Evolutionary conservation across 2,113 vertebrate genomes (phyloP), one percentile per base, ranked within the genome.

Genomic region (Aphyosemion australe): DNA sequence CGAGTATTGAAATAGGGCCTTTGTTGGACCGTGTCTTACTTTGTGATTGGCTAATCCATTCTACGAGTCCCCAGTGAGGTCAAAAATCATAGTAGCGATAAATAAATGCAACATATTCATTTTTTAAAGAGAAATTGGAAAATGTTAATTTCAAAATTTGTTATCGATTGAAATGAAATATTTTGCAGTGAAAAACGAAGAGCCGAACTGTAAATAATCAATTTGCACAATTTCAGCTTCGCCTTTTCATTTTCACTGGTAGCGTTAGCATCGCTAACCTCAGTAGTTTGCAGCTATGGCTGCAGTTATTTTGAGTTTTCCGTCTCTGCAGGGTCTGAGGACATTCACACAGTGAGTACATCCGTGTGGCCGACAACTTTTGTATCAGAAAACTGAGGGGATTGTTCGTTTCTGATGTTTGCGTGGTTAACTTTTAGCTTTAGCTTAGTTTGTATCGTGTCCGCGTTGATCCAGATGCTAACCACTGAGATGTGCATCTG

Each of bases 271-370:
- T 49, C 53, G 71, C 69, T 80, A 86, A 53, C 57, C 18, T n/a
- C 20, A 32, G 8, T 37, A 67, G 78, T 78, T 68, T 42, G 37
- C 50, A 61, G 71, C 19, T 7, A 93, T 93, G 92, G 90, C 92
- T 82, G 88, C 91, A 41, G 84, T 92, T 42, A 86, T 93, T 19
- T 65, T 92, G 68, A 91, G 84, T 78, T 84, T 85, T 57, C 78
- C 82, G 34, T 75, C 73, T 69, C 78, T 84, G 12, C 86, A 84
- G 34, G 79, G 80, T 54, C 50, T 91, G 52, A 85, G 83, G 56
- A 69, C 64, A 45, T 83, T 87, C 19, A 72, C 90, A 65, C 92
- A 89, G 89, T 92, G 84, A 93, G 91, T 90, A 59, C 16, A 73
- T 37, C 0, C 31, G 12, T 2, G 0, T 8, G 2, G 37, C 3